Conservation (phyloP, 2,797 vertebrate species). For the Gephyroberyx darwinii region DNA sequence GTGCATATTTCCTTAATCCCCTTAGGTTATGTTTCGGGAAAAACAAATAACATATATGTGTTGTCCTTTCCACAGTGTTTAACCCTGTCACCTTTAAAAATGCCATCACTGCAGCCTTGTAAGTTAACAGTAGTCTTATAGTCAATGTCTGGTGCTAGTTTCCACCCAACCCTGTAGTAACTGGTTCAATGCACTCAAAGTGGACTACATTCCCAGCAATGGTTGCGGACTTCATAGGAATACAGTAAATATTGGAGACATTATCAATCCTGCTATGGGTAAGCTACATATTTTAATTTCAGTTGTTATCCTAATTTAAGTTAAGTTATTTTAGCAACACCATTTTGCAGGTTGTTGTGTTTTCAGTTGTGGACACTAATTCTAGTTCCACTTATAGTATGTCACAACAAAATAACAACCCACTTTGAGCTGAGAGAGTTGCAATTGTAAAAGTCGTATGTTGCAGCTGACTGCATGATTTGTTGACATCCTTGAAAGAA, state of each 20-base stretch:
- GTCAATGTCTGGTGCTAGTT: constrained; percentile 61
- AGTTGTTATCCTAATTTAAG: not conserved
- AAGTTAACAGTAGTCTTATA: constrained; percentile 68
- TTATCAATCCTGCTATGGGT: not conserved
- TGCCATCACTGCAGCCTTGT: constrained; percentile 66
- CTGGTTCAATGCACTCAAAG: not conserved
- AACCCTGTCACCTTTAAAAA: constrained; percentile 71
- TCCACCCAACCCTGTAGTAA: constrained; percentile 54
- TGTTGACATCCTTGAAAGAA: constrained; percentile 57
- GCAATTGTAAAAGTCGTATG: constrained; percentile 20
- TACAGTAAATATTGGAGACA: not conserved
- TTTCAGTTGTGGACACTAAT: not conserved
- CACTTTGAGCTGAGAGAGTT: constrained; percentile 10
- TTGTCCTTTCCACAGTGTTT: constrained; percentile 78
- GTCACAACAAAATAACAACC: constrained; percentile 27
- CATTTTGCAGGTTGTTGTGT: not conserved
- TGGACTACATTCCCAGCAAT: not conserved
- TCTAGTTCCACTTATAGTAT: not conserved
- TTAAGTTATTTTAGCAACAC: not conserved
- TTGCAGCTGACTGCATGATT: constrained; percentile 47
- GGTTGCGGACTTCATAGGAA: not conserved
- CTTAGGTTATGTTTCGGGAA: constrained; percentile 9
- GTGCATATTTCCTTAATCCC: not conserved
- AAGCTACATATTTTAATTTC: not conserved
- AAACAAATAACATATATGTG: constrained; percentile 56